Evolutionary conservation across 1,140 invertebrate genomes (phyloP), one percentile per base, ranked within the genome.

Genomic region (Idris sp.): DNA sequence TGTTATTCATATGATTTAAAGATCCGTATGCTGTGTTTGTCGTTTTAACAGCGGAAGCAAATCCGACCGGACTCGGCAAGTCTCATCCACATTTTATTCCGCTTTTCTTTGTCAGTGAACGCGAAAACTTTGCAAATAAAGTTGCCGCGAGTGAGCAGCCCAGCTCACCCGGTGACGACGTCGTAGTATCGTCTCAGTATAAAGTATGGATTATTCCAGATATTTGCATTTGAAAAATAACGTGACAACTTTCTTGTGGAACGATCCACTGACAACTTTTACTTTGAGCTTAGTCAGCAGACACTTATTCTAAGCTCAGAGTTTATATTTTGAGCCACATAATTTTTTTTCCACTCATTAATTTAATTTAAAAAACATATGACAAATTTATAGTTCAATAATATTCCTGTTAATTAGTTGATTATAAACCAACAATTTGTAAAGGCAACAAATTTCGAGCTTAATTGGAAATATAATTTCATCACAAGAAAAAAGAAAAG

Each of bases 201-300:
- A 84, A 85, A 84, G 84, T 86, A 86, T 86, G 84, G 84, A 86
- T 86, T 86, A 86, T 85, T 86, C 84, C 78, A 69, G 79, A 74
- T 83, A 86, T 86, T 86, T 85, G 83, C 84, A 86, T 86, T 84
- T 76, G 81, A 80, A 84, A 86, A 84, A 84, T 83, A 84, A 84
- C 76, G 76, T 78, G 79, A 79, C 77, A 81, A 83, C 77, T 81
- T 82, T 69, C 64, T 58, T 76, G 43, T 49, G 61, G 35, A 72
- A 51, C 74, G 61, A 76, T 76, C 67, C 67, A 38, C 67, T 67
- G 74, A 71, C 67, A 76, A 71, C 59, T 76, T 76, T 76, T 71
- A 76, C 67, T 67, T 56, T 36, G 67, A 56, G 74, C 67, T 76
- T 67, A 76, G 74, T 65, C 61, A 71, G 56, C 53, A 67, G 59